Conservation (phyloP, 1,140 invertebrate genomes). For the Drosophila ogumai region DNA sequence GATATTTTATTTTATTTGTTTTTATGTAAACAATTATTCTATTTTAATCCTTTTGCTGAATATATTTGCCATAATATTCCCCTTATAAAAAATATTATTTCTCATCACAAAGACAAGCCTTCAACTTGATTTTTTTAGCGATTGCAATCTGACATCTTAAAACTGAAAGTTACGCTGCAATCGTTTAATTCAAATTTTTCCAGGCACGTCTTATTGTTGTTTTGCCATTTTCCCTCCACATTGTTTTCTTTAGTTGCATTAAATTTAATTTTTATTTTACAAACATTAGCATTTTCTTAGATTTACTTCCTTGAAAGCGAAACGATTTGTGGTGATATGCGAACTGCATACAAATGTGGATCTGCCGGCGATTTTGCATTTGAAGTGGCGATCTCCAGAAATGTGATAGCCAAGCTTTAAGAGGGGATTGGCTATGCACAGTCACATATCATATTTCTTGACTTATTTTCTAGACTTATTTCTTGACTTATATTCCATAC, state of each 20-base stretch:
- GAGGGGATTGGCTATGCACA: neutral
- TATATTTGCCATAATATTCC: neutral
- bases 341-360: slow-evolving; percentile 58
- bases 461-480: neutral
- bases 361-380: slow-evolving; percentile 42
- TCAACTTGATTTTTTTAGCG: slow-evolving; percentile 9
- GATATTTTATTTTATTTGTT: no score
- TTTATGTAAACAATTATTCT: no score
- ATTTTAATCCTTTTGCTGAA: neutral
- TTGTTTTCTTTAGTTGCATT: slow-evolving; percentile 16
- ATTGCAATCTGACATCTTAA: slow-evolving; percentile 49
- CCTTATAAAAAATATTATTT: neutral
- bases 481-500: neutral
- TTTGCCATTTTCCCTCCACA: slow-evolving; percentile 16
- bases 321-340: neutral
- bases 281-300: slow-evolving; percentile 62
- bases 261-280: slow-evolving; percentile 30
- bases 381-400: slow-evolving; percentile 32
- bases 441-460: slow-evolving; percentile 33
- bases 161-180: slow-evolving; percentile 34
- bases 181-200: slow-evolving; percentile 29
- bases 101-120: slow-evolving; percentile 36
- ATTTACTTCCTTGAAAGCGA: slow-evolving; percentile 52
- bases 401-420: slow-evolving; percentile 5
- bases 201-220: slow-evolving; percentile 32